Evolutionary conservation across 2,888 invertebrate species (phyloP), one percentile per base, ranked within the genome.

Genomic region (Branchipolynoe longqiensis): DNA sequence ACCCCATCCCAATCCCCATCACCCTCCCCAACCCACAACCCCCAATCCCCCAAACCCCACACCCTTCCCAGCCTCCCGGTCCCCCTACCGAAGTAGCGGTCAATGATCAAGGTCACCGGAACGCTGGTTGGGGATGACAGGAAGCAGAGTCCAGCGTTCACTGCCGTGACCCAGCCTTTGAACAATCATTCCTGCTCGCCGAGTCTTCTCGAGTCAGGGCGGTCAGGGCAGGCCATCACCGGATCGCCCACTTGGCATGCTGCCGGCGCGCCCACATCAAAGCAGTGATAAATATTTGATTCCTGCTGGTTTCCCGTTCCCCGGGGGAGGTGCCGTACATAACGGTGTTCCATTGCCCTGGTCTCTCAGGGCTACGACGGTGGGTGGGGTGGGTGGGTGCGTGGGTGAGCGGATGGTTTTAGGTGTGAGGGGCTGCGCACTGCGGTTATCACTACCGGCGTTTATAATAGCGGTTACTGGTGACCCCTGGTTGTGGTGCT

Each of bases 241-340:
- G n/a, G 14, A 18, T 8, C n/a, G 14, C 25, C 58, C n/a, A 58
- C 4, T 58, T 58, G 48, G 48, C 48, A 48, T 48, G 48, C 48
- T 48, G 48, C 48, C 48, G 8, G 48, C 8, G 48, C n/a, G 48
- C 48, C 8, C 8, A 48, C 48, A 48, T 48, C 48, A 48, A 48
- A 48, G 48, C 8, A 48, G 59, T 59, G 59, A 59, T 59, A 59
- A 12, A 59, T 59, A 59, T 59, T 59, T 59, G 4, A 59, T 59
- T 59, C 4, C 59, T 59, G 8, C 59, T 59, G 59, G 59, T 4
- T 25, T 59, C 59, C 59, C 25, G 14, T 48, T 12, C 48, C 8
- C 48, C 48, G n/a, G n/a, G n/a, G n/a, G n/a, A n/a, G n/a, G n/a
- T n/a, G n/a, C n/a, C n/a, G n/a, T n/a, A n/a, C n/a, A n/a, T n/a